These are phyloP conservation scores for Lycodopsis pacificus DNA, from an alignment of 2,797 vertebrate species.

Conservation along the genomic window DNA sequence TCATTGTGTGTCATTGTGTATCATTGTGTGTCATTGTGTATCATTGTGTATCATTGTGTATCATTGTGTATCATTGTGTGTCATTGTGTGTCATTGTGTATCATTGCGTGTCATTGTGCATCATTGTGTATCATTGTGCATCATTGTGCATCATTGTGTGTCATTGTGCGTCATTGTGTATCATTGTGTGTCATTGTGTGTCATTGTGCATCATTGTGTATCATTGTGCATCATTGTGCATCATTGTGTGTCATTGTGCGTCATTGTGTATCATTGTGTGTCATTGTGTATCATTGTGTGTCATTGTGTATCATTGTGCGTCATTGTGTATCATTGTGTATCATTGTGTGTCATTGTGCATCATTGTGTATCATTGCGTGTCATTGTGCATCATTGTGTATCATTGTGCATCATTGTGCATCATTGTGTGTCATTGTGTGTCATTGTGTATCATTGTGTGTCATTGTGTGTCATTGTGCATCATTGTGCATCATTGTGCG, in stretches of 20 bases:
- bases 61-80: background rate
- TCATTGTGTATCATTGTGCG: background rate
- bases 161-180: background rate
- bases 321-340: background rate
- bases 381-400: background rate
- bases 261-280: background rate
- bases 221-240: background rate
- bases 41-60: background rate
- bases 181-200: background rate
- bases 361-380: background rate
- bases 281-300: background rate
- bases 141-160: background rate
- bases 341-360: background rate
- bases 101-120: background rate
- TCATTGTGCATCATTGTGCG: background rate
- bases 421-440: background rate
- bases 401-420: background rate
- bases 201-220: background rate
- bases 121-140: background rate
- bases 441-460: background rate
- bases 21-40: background rate
- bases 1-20: background rate
- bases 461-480: background rate
- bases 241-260: background rate
- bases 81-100: background rate